These are phyloP conservation scores for Coendou prehensilis DNA, from an alignment of 2,797 vertebrate genomes.

Conservation along the genomic window DNA sequence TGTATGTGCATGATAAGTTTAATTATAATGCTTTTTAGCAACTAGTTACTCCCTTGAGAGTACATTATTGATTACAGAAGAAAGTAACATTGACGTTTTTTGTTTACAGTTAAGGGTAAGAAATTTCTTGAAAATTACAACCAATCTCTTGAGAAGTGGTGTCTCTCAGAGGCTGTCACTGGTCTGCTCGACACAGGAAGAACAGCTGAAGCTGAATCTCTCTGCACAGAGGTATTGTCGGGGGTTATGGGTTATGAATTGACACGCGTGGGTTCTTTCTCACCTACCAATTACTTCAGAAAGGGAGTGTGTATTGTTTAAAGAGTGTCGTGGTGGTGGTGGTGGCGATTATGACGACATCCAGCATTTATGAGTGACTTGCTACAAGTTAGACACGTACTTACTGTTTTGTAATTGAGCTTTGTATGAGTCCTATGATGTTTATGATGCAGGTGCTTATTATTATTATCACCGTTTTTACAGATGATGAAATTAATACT, in stretches of 20 bases:
- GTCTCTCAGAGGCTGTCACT: slow-evolving; percentile 94
- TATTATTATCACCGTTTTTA: slow-evolving; percentile 22
- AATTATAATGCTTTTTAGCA: slow-evolving; percentile 21
- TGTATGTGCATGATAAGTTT: not conserved
- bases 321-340: not conserved
- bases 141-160: slow-evolving; percentile 94
- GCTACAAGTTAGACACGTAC: not conserved
- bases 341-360: not conserved
- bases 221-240: slow-evolving; percentile 94
- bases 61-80: not conserved
- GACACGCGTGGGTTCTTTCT: not conserved
- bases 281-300: slow-evolving; percentile 35
- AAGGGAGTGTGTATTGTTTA: not conserved
- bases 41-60: not conserved
- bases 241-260: not conserved
- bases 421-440: not conserved
- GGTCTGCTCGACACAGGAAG: slow-evolving; percentile 92
- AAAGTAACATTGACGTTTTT: slow-evolving; percentile 39
- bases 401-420: slow-evolving; percentile 34
- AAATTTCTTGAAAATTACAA: slow-evolving; percentile 90
- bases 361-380: not conserved
- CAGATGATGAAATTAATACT: not conserved
- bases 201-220: slow-evolving; percentile 93
- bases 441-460: not conserved
- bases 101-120: slow-evolving; percentile 90